Evolutionary conservation across 2,797 vertebrate genomes (phyloP).

Genomic region (Botia almorhae): DNA sequence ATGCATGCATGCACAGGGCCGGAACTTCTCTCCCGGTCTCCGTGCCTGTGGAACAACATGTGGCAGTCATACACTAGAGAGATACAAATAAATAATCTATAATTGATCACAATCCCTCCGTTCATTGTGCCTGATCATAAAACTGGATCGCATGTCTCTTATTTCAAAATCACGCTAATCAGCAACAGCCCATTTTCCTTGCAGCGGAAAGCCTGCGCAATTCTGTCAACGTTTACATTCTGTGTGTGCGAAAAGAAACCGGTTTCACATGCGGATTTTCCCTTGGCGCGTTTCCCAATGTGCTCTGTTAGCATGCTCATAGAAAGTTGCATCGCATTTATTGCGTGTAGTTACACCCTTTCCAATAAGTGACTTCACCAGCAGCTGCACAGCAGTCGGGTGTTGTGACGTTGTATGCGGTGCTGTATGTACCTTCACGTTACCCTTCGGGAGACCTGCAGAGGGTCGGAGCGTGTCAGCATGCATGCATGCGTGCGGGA

Average conservation of each 20-base stretch:
- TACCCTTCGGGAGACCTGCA: constrained; percentile 5
- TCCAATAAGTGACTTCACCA: constrained; percentile 9
- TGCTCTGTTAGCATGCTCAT: background rate
- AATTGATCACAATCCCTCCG: constrained; percentile 27
- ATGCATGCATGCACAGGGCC: background rate
- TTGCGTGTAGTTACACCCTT: background rate
- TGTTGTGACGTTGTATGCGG: constrained; percentile 16
- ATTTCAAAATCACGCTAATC: constrained; percentile 6
- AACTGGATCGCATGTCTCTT: background rate
- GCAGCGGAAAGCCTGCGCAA: background rate
- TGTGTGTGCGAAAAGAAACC: background rate
- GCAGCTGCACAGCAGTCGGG: background rate
- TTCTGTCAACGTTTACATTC: no score
- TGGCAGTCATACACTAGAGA: constrained; percentile 19
- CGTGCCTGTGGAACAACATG: constrained; percentile 35
- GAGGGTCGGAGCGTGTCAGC: constrained; percentile 24
- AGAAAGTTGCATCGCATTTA: background rate
- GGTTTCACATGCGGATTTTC: background rate
- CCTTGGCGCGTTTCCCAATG: background rate
- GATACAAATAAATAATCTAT: constrained; percentile 38
- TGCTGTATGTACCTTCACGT: constrained; percentile 8
- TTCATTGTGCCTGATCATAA: background rate
- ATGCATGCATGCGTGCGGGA: background rate
- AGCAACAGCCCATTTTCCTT: background rate
- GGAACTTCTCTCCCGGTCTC: constrained; percentile 27